phyloP scores from a whole-genome alignment of 2,888 invertebrate genomes.

The Limnephilus auricula region DNA sequence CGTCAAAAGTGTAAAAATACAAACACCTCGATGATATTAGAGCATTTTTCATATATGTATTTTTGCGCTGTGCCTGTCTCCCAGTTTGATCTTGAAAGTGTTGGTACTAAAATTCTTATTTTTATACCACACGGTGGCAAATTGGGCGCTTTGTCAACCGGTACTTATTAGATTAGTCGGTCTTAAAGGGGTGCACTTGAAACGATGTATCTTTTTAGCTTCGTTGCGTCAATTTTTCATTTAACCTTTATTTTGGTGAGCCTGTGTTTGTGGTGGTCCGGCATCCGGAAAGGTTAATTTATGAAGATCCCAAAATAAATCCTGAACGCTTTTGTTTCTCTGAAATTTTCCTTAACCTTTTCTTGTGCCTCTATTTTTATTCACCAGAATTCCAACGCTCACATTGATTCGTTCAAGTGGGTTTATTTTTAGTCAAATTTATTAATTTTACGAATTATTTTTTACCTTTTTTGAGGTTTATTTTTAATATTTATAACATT shows the following conservation, averaged over 20 bases:
- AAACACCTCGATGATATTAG: neutral
- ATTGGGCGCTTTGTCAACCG: slow-evolving; percentile 33
- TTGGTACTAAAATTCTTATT: neutral
- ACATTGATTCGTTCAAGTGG: neutral
- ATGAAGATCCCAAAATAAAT: slow-evolving; percentile 26
- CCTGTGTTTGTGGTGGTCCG: slow-evolving; percentile 1
- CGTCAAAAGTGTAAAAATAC: neutral
- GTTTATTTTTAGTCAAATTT: neutral
- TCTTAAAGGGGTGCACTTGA: slow-evolving; percentile 3
- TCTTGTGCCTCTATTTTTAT: neutral
- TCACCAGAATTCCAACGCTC: neutral
- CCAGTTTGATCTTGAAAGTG: slow-evolving; percentile 17
- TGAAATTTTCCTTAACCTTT: neutral
- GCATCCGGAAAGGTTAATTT: slow-evolving; percentile 28
- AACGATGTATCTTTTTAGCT: slow-evolving; percentile 2
- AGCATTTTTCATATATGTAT: neutral
- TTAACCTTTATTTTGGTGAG: neutral
- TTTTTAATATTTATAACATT: neutral
- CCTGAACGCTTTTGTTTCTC: neutral
- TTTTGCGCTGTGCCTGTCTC: neutral
- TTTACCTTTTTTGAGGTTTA: neutral
- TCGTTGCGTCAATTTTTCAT: slow-evolving; percentile 13
- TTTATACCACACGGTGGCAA: slow-evolving; percentile 8
- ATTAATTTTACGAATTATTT: neutral
- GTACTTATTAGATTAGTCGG: neutral